Evolutionary conservation across 2,888 invertebrate genomes (phyloP).

Genomic region (Melikaiella ostensackeni): DNA sequence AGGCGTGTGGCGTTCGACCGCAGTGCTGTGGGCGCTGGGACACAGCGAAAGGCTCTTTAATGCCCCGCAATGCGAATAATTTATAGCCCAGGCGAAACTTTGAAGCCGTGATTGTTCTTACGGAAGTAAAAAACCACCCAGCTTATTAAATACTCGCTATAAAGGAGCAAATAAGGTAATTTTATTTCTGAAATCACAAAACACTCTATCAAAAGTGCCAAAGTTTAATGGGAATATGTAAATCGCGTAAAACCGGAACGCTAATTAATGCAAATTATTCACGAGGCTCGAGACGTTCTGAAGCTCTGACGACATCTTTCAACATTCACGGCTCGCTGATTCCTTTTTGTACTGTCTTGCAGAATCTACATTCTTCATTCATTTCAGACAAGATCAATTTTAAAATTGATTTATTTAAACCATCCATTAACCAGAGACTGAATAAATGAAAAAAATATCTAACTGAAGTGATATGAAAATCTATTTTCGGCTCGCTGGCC

Average conservation of each 20-base stretch:
- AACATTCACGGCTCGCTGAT: constrained; percentile 26
- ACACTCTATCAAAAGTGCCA: constrained; percentile 48
- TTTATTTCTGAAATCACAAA: constrained; percentile 30
- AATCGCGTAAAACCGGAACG: constrained; percentile 52
- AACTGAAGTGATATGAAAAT: constrained; percentile 13
- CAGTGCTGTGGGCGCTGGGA: constrained; percentile 27
- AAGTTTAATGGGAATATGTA: constrained; percentile 52
- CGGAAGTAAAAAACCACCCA: constrained; percentile 21
- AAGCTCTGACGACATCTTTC: constrained; percentile 52
- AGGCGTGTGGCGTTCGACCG: constrained; percentile 19
- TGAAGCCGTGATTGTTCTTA: constrained; percentile 15
- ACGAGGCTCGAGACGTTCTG: constrained; percentile 49
- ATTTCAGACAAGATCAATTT: constrained; percentile 8
- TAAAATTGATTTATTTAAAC: background rate
- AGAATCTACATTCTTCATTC: constrained; percentile 10
- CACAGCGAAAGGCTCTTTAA: constrained; percentile 21
- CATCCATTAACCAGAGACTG: background rate
- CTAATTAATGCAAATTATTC: constrained; percentile 55
- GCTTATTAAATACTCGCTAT: background rate
- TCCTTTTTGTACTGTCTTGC: constrained; percentile 21
- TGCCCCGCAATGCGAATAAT: constrained; percentile 29
- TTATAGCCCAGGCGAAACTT: constrained; percentile 25
- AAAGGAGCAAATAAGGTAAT: background rate
- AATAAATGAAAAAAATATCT: too few relatives aligned
- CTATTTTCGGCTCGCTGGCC: constrained; percentile 1